phyloP scores from a whole-genome alignment of 2,113 vertebrate species.

The Syngnathus floridae region DNA sequence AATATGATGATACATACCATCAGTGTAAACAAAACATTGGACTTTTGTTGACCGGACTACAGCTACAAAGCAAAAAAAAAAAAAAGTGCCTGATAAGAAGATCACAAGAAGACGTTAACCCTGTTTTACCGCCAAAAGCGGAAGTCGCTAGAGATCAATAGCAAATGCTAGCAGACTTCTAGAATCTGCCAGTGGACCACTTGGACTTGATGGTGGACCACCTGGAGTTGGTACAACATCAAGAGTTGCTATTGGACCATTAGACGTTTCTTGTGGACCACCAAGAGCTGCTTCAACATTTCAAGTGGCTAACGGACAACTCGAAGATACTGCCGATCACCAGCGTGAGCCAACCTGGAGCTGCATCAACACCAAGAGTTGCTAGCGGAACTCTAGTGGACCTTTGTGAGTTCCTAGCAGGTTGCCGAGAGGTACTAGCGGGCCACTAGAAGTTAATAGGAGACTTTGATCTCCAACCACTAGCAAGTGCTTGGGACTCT shows the following conservation, averaged over 20 bases:
- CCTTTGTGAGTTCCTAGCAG: background rate
- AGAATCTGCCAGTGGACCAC: background rate
- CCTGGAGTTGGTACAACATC: background rate
- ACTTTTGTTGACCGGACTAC: slow-evolving; percentile 58
- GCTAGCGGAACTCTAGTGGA: background rate
- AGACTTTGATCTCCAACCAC: background rate
- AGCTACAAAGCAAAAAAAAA: slow-evolving; percentile 44
- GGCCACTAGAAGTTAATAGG: too few relatives aligned
- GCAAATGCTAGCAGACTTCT: background rate
- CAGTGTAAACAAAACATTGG: slow-evolving; percentile 56
- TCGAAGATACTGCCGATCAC: background rate
- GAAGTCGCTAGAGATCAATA: background rate
- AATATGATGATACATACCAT: slow-evolving; percentile 64
- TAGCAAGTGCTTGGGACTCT: background rate
- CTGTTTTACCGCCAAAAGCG: slow-evolving; percentile 26
- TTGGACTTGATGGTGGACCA: background rate
- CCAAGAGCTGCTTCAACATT: background rate
- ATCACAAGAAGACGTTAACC: slow-evolving; percentile 37
- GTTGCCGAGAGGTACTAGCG: too few relatives aligned
- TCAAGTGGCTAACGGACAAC: background rate
- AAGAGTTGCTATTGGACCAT: background rate
- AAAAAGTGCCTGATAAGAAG: slow-evolving; percentile 47
- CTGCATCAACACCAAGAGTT: background rate
- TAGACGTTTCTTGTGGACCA: background rate
- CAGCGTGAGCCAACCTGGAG: too few relatives aligned